A percentile compares a stretch with the other conserved stretches of the same genome.
These are phyloP conservation scores for Augiades crinisus DNA, from an alignment of 2,888 invertebrate species.

Conservation along the genomic window DNA sequence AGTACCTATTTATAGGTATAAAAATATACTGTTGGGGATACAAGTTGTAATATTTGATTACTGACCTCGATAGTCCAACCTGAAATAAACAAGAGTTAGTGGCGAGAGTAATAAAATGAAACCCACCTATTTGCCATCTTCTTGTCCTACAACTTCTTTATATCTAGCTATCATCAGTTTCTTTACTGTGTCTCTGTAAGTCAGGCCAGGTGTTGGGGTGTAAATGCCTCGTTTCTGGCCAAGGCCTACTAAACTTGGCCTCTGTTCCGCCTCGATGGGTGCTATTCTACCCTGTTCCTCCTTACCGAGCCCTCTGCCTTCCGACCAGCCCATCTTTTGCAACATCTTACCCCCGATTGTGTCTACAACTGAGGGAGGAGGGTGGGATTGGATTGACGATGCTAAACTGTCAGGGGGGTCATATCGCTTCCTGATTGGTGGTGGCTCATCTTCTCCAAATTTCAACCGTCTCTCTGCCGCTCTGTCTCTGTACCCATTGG, in stretches of 20 bases:
- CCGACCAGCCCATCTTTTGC: conserved; percentile 99
- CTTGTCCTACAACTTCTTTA: conserved; percentile 88
- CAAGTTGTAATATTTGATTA: conserved; percentile 28
- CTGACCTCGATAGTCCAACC: conserved; percentile 55
- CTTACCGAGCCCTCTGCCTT: conserved; percentile 97
- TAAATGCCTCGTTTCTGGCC: conserved; percentile 91
- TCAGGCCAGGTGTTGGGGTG: conserved; percentile 90
- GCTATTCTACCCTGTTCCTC: conserved; percentile 95
- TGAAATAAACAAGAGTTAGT: conserved; percentile 46
- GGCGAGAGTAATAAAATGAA: conserved; percentile 33
- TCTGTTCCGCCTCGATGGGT: conserved; percentile 90
- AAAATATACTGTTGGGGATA: not conserved
- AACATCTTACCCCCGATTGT: conserved; percentile 97
- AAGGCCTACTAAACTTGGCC: conserved; percentile 90
- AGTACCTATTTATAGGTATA: too few relatives aligned
- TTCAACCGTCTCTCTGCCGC: conserved; percentile 97
- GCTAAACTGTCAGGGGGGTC: conserved; percentile 70
- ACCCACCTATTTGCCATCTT: conserved; percentile 74
- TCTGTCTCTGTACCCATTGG: conserved; percentile 91
- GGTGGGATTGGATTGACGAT: conserved; percentile 54
- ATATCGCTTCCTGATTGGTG: conserved; percentile 68
- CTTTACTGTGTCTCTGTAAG: conserved; percentile 94
- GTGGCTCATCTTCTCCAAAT: conserved; percentile 93
- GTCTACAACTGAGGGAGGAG: conserved; percentile 88
- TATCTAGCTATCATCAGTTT: conserved; percentile 94